Conservation (phyloP, 1,140 invertebrate genomes). For the Lysiphlebus fabarum region DNA sequence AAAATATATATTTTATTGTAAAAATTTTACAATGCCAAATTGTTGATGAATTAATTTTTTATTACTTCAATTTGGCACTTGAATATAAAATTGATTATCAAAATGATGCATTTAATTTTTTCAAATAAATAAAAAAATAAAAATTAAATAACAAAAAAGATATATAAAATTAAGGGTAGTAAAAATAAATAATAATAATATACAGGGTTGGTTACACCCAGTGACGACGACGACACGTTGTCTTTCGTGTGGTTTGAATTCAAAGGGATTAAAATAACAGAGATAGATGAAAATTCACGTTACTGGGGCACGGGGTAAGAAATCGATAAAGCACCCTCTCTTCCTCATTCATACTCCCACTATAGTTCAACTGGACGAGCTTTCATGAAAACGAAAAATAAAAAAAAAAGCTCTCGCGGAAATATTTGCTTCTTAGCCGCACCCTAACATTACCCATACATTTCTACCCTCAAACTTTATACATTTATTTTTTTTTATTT, state of each 20-base stretch:
- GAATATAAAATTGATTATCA: no score
- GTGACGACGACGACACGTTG: conserved; percentile 13
- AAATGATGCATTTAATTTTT: no score
- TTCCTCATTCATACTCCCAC: conserved; percentile 18
- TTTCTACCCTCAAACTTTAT: conserved; percentile 30
- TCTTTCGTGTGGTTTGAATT: neutral
- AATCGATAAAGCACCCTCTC: conserved; percentile 52
- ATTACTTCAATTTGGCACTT: no score
- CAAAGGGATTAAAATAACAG: neutral
- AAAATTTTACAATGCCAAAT: no score
- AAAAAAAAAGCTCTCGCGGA: conserved; percentile 15
- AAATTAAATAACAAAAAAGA: no score
- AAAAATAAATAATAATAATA: no score
- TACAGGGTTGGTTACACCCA: conserved; percentile 21
- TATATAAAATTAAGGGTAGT: no score
- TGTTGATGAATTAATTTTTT: no score
- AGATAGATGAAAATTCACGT: conserved; percentile 32
- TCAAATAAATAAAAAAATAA: no score
- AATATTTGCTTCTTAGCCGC: conserved; percentile 43
- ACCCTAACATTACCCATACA: conserved; percentile 8
- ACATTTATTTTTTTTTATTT: neutral
- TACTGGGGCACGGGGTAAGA: conserved; percentile 52
- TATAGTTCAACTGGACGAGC: conserved; percentile 21
- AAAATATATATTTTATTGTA: no score
- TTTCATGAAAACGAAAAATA: neutral